Evolutionary conservation across 2,113 vertebrate genomes (phyloP), one percentile per base, ranked within the genome.

Genomic region (Eclectus roratus): DNA sequence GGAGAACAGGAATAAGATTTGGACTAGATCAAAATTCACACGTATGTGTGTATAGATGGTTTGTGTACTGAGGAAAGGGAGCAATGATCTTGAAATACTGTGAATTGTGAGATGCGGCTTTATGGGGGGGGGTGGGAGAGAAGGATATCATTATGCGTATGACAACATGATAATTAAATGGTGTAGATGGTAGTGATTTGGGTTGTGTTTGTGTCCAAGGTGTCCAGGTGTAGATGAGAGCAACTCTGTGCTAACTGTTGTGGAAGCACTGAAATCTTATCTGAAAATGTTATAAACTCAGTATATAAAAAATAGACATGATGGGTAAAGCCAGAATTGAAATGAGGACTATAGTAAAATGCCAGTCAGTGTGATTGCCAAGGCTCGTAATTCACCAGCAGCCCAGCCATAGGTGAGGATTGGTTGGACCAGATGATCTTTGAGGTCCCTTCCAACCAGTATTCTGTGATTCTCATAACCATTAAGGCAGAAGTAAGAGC

Each of bases 41-140:
- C 0, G 0, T 28, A 2, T 28, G n/a, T 33, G 10, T 15, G 5
- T 28, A 11, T 12, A 66, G 35, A 7, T 60, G 16, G 78, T 76
- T 49, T 25, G 5, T 6, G 27, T 25, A 8, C 8, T 17, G 43
- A 44, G 69, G 27, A 60, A 29, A 21, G 65, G 25, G 39, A 80
- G 24, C 31, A 17, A 8, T 39, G 18, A 41, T 58, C 66, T 53
- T 39, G 46, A 66, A 77, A 83, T 65, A 8, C 11, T 18, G 25
- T 37, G 41, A 70, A 61, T 63, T 61, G n/a, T n/a, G 68, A 82
- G 24, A 13, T 77, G n/a, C 11, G 39, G 58, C 31, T 76, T 85
- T 68, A 7, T 56, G 31, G 58, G 35, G 13, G 13, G 12, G 17
- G 3, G 7, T 12, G 15, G 9, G 20, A 39, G 27, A 41, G n/a